Conservation (phyloP, 2,113 vertebrate species). For the Centropus bengalensis region DNA sequence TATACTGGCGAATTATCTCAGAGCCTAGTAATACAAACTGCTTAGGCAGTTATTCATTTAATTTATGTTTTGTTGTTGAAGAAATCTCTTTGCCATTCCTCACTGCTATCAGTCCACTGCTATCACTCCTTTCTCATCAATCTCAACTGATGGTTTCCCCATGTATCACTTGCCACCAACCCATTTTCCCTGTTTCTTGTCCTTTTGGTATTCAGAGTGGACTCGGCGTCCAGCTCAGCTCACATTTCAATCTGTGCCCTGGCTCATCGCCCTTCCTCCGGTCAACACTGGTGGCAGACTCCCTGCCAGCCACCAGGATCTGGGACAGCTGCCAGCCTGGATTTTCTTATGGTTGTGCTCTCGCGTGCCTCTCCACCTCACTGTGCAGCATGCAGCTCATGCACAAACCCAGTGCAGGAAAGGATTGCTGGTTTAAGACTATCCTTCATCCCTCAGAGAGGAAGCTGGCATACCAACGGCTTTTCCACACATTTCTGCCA, state of each 20-base stretch:
- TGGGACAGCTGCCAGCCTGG: background rate
- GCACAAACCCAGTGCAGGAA: rapidly evolving
- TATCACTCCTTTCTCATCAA: background rate
- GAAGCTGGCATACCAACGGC: background rate
- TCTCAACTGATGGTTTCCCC: background rate
- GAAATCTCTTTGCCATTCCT: background rate
- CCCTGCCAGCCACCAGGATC: background rate
- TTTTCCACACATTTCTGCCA: background rate
- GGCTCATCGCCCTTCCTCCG: background rate
- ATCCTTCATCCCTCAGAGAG: background rate
- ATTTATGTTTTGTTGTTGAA: background rate
- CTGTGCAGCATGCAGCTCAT: rapidly evolving
- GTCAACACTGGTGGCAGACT: background rate
- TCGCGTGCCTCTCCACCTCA: rapidly evolving
- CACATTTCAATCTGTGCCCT: background rate
- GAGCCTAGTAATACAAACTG: background rate
- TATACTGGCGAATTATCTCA: conserved; percentile 19
- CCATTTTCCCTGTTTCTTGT: background rate
- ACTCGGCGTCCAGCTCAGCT: background rate
- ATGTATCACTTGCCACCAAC: background rate
- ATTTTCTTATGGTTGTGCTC: rapidly evolving
- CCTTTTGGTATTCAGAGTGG: background rate
- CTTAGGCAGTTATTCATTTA: background rate
- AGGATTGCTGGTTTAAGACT: background rate
- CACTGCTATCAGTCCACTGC: background rate